Evolutionary conservation across 2,797 vertebrate species (phyloP), one percentile per base, ranked within the genome.

Genomic region (Trachurus trachurus): DNA sequence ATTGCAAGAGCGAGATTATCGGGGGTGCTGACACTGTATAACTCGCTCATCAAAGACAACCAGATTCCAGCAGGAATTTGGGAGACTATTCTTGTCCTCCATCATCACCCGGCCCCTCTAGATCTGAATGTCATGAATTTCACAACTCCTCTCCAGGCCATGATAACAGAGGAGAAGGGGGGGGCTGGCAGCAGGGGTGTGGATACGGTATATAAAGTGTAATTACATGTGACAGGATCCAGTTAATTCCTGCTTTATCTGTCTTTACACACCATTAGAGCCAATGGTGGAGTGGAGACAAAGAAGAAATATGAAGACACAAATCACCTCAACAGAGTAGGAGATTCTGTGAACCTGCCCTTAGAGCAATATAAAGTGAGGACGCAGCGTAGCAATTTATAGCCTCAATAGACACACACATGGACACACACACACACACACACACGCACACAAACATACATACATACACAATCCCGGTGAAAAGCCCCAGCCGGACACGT

Each of bases 41-140:
- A 91, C 83, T 82, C 52, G 58, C 82, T 89, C 85, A 89, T 90
- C 85, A 90, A 89, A 92, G 82, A 84, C 50, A 66, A 61, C 76
- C 60, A 68, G 85, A 87, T 78, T 88, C 65, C 80, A 83, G 83
- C 66, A 80, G 86, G 22, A 88, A 80, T 74, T 75, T 9, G 0
- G 58, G 62, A 82, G 78, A 85, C 87, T 91, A 89, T 92, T 91
- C 76, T 76, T 63, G 82, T 90, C 85, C 81, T 83, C 66, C 26
- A 26, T 87, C 86, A 79, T 87, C 86, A 79, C 53, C 69, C 57
- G 58, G 76, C 85, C 76, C 88, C 72, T 29, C 74, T 62, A 84
- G 84, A 86, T 86, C 83, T 81, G 76, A 83, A 81, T 80, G 87
- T 84, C 87, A 86, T 74, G 76, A 84, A 86, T 87, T 89, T 89